Evolutionary conservation across 1,140 invertebrate genomes (phyloP), one percentile per base, ranked within the genome.

Genomic region (Leptopilina boulardi): DNA sequence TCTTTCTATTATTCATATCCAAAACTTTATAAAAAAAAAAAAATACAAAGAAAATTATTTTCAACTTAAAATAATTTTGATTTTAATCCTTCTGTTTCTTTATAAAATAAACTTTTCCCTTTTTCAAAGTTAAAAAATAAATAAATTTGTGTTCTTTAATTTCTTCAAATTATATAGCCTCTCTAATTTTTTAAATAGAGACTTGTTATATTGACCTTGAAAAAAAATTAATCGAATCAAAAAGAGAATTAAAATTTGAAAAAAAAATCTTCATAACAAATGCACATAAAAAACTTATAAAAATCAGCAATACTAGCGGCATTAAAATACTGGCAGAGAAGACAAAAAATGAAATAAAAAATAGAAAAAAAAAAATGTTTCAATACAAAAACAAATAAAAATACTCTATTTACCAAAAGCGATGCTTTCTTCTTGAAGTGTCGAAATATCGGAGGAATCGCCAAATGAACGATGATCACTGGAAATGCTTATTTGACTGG

Each of bases 401-500:
- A 85, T 71, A 82, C 78, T 77, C 83, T 91, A 90, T 89, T 91
- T 91, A 91, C 90, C 90, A 78, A 90, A 90, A 78, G 89, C 85
- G 85, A 89, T 83, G 83, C 86, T 90, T 80, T 91, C 90, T 85
- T 91, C 90, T 85, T 91, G 90, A 83, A 91, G 87, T 74, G 89
- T 90, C 79, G 86, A 85, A 85, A 88, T 90, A 86, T 91, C 90
- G 75, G 90, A 91, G 56, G 87, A 80, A 83, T 91, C 90, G 76
- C 89, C 87, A 72, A 91, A 89, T 79, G 90, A 91, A 75, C 90
- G 87, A 10, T 89, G 87, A 82, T 91, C 90, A 83, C 90, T 91
- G 87, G 89, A 91, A 89, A 91, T 91, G 86, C 90, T 91, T 90
- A 91, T 90, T 84, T 91, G 90, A 91, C 90, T 91, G 85, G 89